These are phyloP conservation scores for Myopa testacea DNA, from an alignment of 2,888 invertebrate species.

Conservation along the genomic window DNA sequence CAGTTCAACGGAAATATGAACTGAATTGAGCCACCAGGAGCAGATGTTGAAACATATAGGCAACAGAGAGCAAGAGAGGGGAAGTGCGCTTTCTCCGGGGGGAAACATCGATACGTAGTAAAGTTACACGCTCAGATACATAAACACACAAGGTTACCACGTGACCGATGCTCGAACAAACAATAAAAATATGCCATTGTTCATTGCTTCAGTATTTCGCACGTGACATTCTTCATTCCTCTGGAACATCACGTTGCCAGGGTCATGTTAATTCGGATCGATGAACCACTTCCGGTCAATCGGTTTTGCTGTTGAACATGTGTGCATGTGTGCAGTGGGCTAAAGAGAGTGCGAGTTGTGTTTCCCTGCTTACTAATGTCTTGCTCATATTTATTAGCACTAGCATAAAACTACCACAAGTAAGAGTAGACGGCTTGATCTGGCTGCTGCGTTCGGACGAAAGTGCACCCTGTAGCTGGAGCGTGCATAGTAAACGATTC, in stretches of 20 bases:
- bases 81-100: no score
- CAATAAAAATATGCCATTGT: slow-evolving; percentile 1
- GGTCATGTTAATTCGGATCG: slow-evolving; percentile 25
- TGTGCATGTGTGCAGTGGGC: background rate
- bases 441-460: no score
- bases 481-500: background rate
- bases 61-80: no score
- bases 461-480: no score
- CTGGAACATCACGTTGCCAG: slow-evolving; percentile 1
- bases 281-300: slow-evolving; percentile 25
- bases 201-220: no score
- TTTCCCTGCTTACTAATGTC: background rate
- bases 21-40: no score
- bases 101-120: background rate
- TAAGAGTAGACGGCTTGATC: no score
- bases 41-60: no score
- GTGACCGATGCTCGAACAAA: background rate
- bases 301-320: background rate
- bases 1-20: no score
- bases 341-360: no score
- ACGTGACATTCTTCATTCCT: background rate
- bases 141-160: background rate
- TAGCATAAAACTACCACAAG: no score
- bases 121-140: background rate
- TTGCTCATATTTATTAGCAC: background rate